Evolutionary conservation across 1,140 invertebrate genomes (phyloP).

Genomic region (Scaptomyza montana): DNA sequence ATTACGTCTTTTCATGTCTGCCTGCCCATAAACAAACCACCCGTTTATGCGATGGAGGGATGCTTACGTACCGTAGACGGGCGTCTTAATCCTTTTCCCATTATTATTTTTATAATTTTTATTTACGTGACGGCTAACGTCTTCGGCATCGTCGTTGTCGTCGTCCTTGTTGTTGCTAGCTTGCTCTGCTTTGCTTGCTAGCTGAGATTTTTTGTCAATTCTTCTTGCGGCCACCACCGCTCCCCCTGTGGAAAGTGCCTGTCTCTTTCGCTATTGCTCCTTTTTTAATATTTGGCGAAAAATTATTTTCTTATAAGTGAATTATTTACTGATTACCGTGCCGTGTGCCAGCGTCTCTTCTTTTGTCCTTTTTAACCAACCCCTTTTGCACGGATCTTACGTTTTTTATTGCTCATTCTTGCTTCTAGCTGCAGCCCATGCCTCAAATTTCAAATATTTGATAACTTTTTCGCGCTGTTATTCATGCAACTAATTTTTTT

Average conservation of each 20-base stretch:
- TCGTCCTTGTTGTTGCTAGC: constrained; percentile 1
- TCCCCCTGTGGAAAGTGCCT: constrained; percentile 22
- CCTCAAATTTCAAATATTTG: constrained; percentile 1
- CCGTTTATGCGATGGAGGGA: constrained; percentile 4
- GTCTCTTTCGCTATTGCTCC: constrained; percentile 51
- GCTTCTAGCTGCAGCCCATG: constrained; percentile 16
- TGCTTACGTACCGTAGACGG: constrained; percentile 39
- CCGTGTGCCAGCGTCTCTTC: constrained; percentile 25
- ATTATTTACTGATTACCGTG: constrained; percentile 80
- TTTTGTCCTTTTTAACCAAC: constrained; percentile 49
- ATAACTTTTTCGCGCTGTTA: neutral
- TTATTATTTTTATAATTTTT: constrained; percentile 84
- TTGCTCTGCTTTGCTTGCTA: constrained; percentile 7
- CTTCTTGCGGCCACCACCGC: constrained; percentile 36
- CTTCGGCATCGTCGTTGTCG: constrained; percentile 44
- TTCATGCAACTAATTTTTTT: neutral
- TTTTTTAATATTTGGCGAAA: constrained; percentile 73
- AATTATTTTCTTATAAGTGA: constrained; percentile 83
- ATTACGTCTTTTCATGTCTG: constrained; percentile 68
- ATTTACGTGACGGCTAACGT: constrained; percentile 81
- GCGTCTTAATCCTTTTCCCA: constrained; percentile 84
- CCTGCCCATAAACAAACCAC: constrained; percentile 23
- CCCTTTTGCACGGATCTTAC: constrained; percentile 50
- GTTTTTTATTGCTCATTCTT: constrained; percentile 68
- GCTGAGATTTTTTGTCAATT: constrained; percentile 69